Evolutionary conservation across 2,797 vertebrate genomes (phyloP).

Genomic region (Trachops cirrhosus): DNA sequence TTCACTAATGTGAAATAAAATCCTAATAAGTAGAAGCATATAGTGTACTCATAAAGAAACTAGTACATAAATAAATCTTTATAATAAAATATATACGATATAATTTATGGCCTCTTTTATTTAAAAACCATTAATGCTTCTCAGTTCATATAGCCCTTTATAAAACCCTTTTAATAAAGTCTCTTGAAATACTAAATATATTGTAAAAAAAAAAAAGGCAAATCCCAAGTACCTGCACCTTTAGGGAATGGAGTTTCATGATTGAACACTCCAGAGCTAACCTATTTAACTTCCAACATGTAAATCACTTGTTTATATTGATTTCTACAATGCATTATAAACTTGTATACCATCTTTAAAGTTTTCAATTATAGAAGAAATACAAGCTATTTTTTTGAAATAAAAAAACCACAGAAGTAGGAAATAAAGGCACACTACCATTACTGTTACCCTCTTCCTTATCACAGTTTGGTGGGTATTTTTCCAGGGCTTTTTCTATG

Average conservation of each 20-base stretch:
- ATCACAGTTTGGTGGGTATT: not conserved
- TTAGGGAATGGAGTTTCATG: not conserved
- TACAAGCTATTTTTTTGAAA: not conserved
- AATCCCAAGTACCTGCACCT: not conserved
- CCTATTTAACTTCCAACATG: not conserved
- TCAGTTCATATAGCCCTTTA: not conserved
- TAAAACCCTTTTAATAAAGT: not conserved
- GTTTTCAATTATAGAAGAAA: slow-evolving; percentile 2
- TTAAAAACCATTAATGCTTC: not conserved
- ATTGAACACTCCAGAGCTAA: not conserved
- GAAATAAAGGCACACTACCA: not conserved
- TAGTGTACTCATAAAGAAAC: not conserved
- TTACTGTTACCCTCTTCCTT: not conserved
- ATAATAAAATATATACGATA: not conserved
- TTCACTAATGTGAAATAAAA: slow-evolving; percentile 23
- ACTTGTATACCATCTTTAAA: not conserved
- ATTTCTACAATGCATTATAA: not conserved
- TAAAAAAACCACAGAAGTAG: not conserved
- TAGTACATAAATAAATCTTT: not conserved
- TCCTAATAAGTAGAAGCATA: not conserved
- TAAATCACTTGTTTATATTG: not conserved
- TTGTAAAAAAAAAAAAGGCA: not conserved
- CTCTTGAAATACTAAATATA: not conserved
- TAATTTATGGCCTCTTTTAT: not conserved
- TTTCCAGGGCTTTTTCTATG: not conserved